A percentile compares a stretch with the other conserved stretches of the same genome.
Conservation (phyloP, 2,888 invertebrate species). For the Xestoiulus laeticollis region DNA sequence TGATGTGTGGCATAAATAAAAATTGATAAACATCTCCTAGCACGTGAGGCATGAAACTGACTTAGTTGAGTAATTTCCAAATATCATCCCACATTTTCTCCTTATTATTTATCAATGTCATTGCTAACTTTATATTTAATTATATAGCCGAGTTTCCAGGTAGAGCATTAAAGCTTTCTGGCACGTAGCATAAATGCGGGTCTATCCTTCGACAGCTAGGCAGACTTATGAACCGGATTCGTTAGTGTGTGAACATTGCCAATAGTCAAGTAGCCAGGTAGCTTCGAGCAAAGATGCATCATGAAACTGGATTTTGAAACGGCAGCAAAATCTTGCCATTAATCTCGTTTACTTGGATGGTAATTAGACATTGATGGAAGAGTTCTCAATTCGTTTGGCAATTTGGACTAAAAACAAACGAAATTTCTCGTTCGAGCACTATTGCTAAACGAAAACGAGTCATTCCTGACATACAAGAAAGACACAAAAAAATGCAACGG, state of each 20-base stretch:
- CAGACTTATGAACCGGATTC: not conserved
- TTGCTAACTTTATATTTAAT: not conserved
- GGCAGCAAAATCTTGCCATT: slow-evolving; percentile 30
- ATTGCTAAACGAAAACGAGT: not conserved
- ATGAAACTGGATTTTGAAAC: slow-evolving; percentile 39
- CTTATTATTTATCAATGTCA: not conserved
- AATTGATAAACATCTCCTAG: too few species aligned
- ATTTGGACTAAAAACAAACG: not conserved
- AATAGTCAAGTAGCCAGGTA: not conserved
- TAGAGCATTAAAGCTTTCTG: not conserved
- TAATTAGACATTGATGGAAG: slow-evolving; percentile 40
- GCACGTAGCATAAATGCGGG: not conserved
- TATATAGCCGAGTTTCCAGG: not conserved
- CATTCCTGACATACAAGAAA: not conserved
- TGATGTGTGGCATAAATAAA: too few species aligned
- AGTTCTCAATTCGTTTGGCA: not conserved
- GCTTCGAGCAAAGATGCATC: not conserved
- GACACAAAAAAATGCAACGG: not conserved
- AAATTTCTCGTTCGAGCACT: not conserved
- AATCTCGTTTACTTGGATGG: slow-evolving; percentile 9
- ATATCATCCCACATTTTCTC: not conserved
- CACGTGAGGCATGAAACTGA: too few species aligned
- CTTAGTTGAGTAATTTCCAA: not conserved
- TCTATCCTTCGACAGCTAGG: not conserved
- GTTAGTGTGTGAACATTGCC: not conserved